phyloP scores from a whole-genome alignment of 35 echinoderm and acorn worm species.

The Heliocidaris tuberculata region DNA sequence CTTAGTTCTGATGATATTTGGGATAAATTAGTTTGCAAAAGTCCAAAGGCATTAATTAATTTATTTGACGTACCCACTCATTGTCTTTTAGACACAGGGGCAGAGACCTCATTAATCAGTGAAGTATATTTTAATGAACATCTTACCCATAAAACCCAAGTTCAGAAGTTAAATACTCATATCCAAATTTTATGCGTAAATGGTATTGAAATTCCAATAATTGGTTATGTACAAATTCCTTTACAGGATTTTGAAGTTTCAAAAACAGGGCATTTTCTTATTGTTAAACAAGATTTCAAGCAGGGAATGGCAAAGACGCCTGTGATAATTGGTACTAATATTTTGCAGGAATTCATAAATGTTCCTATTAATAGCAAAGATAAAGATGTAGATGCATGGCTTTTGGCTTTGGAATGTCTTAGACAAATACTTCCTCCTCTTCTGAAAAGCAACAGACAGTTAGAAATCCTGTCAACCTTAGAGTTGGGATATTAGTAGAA shows the following conservation, averaged over 20 bases:
- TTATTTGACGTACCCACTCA: not conserved
- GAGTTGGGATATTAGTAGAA: not conserved
- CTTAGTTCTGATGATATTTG: too few species aligned
- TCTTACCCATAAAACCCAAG: not conserved
- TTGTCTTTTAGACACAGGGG: not conserved
- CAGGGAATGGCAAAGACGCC: not conserved
- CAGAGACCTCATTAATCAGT: not conserved
- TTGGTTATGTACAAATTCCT: not conserved
- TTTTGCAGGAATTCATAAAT: not conserved
- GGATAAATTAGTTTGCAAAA: not conserved
- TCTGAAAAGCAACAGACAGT: not conserved
- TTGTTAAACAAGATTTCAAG: not conserved
- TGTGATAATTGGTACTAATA: not conserved
- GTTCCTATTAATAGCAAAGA: not conserved
- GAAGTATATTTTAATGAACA: not conserved
- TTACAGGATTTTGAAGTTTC: not conserved
- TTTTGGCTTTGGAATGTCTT: not conserved
- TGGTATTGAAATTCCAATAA: not conserved
- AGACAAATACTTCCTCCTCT: not conserved
- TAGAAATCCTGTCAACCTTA: not conserved
- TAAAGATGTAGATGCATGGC: not conserved
- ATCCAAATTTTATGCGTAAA: not conserved
- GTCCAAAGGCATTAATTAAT: not conserved
- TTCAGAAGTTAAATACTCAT: not conserved
- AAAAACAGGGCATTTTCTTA: not conserved